Percentiles rank a stretch among this genome's conserved stretches.
Conservation (phyloP, 2,888 invertebrate genomes). For the Desoria tigrina region DNA sequence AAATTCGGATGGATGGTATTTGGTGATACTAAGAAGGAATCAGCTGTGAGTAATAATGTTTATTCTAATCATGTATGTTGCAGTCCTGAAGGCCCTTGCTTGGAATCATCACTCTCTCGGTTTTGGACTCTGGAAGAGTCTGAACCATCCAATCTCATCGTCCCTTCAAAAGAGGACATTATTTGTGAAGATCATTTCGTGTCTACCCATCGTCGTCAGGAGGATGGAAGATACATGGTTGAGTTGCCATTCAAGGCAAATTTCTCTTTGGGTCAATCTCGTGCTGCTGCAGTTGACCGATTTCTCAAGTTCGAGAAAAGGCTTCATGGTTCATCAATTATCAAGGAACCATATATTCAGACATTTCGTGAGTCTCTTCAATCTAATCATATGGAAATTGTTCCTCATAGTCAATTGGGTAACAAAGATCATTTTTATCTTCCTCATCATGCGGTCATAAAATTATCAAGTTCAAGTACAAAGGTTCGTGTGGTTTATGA, state of each 20-base stretch:
- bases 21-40: constrained; percentile 18
- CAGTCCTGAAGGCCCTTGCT: constrained; percentile 6
- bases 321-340: constrained; percentile 22
- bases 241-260: constrained; percentile 11
- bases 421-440: constrained; percentile 13
- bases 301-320: too few relatives aligned
- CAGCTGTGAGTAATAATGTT: too few relatives aligned
- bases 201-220: background rate
- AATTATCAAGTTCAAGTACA: too few relatives aligned
- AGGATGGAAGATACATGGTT: constrained; percentile 7
- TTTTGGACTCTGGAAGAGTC: constrained; percentile 22
- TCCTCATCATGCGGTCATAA: constrained; percentile 44
- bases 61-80: constrained; percentile 9
- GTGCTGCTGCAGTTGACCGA: constrained; percentile 45
- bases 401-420: background rate
- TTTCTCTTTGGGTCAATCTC: constrained; percentile 41
- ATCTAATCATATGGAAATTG: constrained; percentile 21
- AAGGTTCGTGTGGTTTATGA: too few relatives aligned
- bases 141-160: constrained; percentile 25
- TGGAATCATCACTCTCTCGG: background rate
- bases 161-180: constrained; percentile 8
- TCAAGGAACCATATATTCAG: constrained; percentile 34
- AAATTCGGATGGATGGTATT: constrained; percentile 28
- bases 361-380: constrained; percentile 48
- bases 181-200: constrained; percentile 18